Evolutionary conservation across 2,113 vertebrate genomes (phyloP), one percentile per base, ranked within the genome.

Genomic region (Rhizomys pruinosus): DNA sequence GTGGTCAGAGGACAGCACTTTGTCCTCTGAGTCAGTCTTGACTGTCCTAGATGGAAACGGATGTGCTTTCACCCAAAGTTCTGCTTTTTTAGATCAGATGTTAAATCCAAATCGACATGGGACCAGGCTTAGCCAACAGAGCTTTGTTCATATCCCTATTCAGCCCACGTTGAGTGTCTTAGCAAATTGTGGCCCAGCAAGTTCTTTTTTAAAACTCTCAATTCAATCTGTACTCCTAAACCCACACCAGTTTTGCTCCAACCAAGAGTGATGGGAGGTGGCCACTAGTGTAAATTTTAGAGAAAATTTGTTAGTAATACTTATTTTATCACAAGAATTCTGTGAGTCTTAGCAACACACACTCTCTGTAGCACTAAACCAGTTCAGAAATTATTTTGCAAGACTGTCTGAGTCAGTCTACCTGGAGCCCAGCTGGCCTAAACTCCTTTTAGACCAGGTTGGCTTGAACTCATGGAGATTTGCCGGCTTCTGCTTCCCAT

Each of bases 11-110:
- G 92, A 92, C 77, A 80, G 91, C 73, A 93, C 90, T 96, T 89
- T 96, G 95, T 96, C 96, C 97, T 97, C 96, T 96, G 95, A 97
- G 95, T 97, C 96, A 96, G 89, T 93, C 92, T 79, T 92, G 74
- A 94, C 44, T 61, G 86, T 94, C 47, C 91, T 80, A 88, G 85
- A 63, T 92, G 91, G 87, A 96, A 95, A 91, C 74, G 94, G 72
- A 78, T 22, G 0, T 42, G 68, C 93, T 95, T 88, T 90, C 55
- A 89, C 81, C 81, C 37, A 20, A 64, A 96, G 81, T 95, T 96
- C 93, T 96, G 94, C 82, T 96, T 96, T 89, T 97, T 90, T 17
- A 71, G 39, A 68, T 90, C 68, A 81, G 20, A 92, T 94, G 84
- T 94, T 57, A 81, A 79, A 76, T 94, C 76, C 27, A 78, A 19